phyloP scores from a whole-genome alignment of 2,888 invertebrate genomes.

The Drosophila bunnanda region DNA sequence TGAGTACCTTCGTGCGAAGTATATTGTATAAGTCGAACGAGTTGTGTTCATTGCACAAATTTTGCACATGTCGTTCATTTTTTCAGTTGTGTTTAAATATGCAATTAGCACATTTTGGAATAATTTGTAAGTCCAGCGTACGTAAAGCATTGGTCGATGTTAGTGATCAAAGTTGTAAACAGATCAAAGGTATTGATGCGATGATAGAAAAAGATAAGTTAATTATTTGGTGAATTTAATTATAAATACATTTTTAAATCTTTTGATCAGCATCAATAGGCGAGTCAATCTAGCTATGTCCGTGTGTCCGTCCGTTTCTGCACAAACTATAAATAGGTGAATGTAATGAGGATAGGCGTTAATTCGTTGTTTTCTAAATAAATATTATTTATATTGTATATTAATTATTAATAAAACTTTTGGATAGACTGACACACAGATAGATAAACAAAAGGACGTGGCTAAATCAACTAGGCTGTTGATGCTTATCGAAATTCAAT shows the following conservation, averaged over 20 bases:
- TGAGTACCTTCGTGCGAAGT: conserved; percentile 1
- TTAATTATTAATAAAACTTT: too few relatives aligned
- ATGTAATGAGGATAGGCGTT: too few relatives aligned
- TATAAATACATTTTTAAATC: neutral
- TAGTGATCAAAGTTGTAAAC: neutral
- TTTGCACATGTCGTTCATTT: conserved; percentile 61
- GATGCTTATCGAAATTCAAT: too few relatives aligned
- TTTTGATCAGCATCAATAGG: too few relatives aligned
- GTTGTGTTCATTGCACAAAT: conserved; percentile 46
- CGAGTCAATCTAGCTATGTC: too few relatives aligned
- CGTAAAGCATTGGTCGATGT: conserved; percentile 5
- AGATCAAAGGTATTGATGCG: neutral
- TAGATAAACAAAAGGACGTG: too few relatives aligned
- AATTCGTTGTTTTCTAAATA: too few relatives aligned
- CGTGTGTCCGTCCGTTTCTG: too few relatives aligned
- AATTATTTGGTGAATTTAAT: neutral
- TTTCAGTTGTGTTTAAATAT: conserved; percentile 50
- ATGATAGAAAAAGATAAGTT: neutral
- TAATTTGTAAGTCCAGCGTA: conserved; percentile 20
- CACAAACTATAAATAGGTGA: too few relatives aligned
- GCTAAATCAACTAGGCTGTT: too few relatives aligned
- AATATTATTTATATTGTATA: too few relatives aligned
- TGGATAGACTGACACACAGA: too few relatives aligned
- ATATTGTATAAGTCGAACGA: conserved; percentile 44
- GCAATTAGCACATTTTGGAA: conserved; percentile 52